Evolutionary conservation across 2,888 invertebrate species (phyloP).

Genomic region (Agrotis puta): DNA sequence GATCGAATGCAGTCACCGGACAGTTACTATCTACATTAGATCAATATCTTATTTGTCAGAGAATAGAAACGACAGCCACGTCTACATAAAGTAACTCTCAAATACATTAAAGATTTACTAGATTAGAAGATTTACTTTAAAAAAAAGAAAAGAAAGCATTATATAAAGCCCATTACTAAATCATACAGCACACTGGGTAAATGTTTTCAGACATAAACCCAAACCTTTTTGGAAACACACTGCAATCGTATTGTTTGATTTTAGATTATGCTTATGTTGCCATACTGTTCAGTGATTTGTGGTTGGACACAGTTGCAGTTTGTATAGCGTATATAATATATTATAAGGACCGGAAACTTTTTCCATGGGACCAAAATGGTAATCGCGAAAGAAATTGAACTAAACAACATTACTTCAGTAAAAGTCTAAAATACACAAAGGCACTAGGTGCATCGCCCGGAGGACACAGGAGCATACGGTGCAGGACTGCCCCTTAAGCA

Average conservation of each 20-base stretch:
- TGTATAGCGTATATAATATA: conserved; percentile 18
- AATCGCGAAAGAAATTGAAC: neutral
- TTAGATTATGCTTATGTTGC: conserved; percentile 64
- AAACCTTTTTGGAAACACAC: conserved; percentile 56
- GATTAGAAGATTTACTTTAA: too few relatives aligned
- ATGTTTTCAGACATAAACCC: conserved; percentile 52
- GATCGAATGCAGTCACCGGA: too few relatives aligned
- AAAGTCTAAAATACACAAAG: too few relatives aligned
- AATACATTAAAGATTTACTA: neutral
- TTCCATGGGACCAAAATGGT: neutral
- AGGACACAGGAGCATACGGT: too few relatives aligned
- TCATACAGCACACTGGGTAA: conserved; percentile 31
- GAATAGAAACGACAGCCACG: too few relatives aligned
- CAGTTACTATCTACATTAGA: too few relatives aligned
- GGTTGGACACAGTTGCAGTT: conserved; percentile 59
- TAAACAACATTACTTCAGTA: too few relatives aligned
- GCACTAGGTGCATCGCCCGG: too few relatives aligned
- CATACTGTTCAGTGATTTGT: conserved; percentile 59
- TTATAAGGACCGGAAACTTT: neutral
- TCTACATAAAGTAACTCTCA: neutral
- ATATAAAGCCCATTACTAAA: conserved; percentile 18
- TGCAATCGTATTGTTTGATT: conserved; percentile 58
- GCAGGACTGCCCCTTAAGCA: too few relatives aligned
- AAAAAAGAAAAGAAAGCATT: conserved; percentile 11
- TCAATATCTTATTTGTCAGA: too few relatives aligned